Conservation (phyloP, 2,797 vertebrate genomes). For the Danio jaintianensis region DNA sequence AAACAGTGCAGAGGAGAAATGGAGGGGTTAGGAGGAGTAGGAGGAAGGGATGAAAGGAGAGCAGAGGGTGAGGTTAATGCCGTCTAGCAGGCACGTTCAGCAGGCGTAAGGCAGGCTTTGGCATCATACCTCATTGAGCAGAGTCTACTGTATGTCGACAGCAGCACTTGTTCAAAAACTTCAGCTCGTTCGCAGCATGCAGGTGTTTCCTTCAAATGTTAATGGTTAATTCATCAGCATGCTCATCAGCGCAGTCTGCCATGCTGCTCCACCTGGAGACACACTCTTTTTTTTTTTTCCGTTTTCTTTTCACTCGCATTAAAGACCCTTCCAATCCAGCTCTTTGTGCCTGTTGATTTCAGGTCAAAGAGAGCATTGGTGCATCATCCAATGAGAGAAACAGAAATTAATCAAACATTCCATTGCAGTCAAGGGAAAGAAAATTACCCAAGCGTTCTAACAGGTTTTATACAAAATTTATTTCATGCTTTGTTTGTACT, state of each 20-base stretch:
- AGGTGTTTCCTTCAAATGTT: conserved; percentile 43
- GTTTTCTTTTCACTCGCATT: conserved; percentile 43
- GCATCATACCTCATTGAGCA: conserved; percentile 52
- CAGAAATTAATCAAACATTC: conserved; percentile 48
- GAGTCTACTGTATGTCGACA: conserved; percentile 11
- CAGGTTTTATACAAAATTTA: conserved; percentile 85
- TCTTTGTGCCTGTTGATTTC: conserved; percentile 56
- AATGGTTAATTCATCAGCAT: conserved; percentile 61
- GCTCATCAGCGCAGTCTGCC: conserved; percentile 58
- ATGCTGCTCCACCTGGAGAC: conserved; percentile 57
- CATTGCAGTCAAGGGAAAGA: conserved; percentile 54
- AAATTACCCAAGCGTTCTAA: conserved; percentile 50
- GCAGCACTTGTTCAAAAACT: conserved; percentile 31
- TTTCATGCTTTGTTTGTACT: conserved; percentile 88
- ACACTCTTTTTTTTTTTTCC: conserved; percentile 10
- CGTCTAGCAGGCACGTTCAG: conserved; percentile 49
- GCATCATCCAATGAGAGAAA: conserved; percentile 53
- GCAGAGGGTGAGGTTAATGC: conserved; percentile 34
- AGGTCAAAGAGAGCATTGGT: conserved; percentile 57
- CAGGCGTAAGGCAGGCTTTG: conserved; percentile 53
- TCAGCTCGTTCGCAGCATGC: conserved; percentile 58
- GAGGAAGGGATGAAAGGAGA: conserved; percentile 48
- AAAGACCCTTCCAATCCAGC: conserved; percentile 47
- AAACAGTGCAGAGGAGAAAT: conserved; percentile 32
- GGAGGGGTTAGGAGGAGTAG: conserved; percentile 28